A percentile compares a stretch with the other conserved stretches of the same genome.
These are phyloP conservation scores for Lycorma delicatula DNA, from an alignment of 1,140 invertebrate species.

Conservation along the genomic window DNA sequence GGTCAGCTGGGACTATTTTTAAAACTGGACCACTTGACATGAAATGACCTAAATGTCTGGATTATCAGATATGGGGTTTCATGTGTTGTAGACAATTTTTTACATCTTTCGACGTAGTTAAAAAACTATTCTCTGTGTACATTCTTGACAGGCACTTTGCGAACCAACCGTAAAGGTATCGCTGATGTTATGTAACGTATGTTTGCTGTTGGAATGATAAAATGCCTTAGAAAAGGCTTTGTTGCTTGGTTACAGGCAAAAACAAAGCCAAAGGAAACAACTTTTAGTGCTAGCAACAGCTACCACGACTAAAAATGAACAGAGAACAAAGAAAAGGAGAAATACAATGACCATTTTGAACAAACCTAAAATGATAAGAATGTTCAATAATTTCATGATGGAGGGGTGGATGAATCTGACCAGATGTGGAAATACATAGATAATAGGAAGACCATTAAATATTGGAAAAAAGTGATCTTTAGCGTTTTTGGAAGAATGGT, in stretches of 20 bases:
- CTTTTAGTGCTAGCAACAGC: constrained; percentile 14
- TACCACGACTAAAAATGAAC: constrained; percentile 9
- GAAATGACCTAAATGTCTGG: too few species aligned
- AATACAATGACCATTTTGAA: constrained; percentile 1
- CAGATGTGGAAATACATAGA: constrained; percentile 11
- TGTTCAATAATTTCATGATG: constrained; percentile 15
- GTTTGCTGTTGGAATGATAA: too few species aligned
- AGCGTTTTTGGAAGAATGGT: constrained; percentile 23
- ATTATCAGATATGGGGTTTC: too few species aligned
- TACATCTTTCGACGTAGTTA: constrained; percentile 2
- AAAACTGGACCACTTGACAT: too few species aligned
- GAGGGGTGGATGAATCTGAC: constrained; percentile 7
- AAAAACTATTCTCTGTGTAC: neutral
- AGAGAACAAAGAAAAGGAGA: neutral
- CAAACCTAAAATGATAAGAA: constrained; percentile 19
- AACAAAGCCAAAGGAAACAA: constrained; percentile 16
- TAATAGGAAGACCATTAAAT: constrained; percentile 2
- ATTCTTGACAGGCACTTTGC: neutral
- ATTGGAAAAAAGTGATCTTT: constrained; percentile 22
- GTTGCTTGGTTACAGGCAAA: too few species aligned
- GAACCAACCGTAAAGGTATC: constrained; percentile 5
- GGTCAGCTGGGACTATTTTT: too few species aligned
- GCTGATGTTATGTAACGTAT: too few species aligned
- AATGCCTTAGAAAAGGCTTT: too few species aligned
- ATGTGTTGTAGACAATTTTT: constrained; percentile 6